These are phyloP conservation scores for Hemistola chrysoprasaria DNA, from an alignment of 2,888 invertebrate species.

Conservation along the genomic window DNA sequence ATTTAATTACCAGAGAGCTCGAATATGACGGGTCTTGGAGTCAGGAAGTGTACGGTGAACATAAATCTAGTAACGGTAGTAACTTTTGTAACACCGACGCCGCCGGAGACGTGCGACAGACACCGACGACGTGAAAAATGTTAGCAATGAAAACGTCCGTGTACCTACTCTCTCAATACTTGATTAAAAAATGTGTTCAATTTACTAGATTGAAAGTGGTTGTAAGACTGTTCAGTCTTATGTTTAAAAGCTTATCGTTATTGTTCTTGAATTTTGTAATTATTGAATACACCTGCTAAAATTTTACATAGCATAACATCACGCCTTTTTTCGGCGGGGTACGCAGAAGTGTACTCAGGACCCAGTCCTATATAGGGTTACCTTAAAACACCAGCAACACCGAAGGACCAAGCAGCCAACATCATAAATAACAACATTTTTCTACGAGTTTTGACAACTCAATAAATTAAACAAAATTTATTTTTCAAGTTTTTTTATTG, in stretches of 20 bases:
- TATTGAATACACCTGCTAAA: too few species aligned
- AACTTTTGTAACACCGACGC: slow-evolving; percentile 47
- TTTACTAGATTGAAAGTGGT: slow-evolving; percentile 17
- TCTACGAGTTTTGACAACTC: too few species aligned
- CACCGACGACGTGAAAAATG: slow-evolving; percentile 52
- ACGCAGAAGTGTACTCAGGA: too few species aligned
- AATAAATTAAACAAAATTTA: too few species aligned
- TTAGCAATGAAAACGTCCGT: slow-evolving; percentile 41
- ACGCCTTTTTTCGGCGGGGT: too few species aligned
- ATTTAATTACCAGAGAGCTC: slow-evolving; percentile 19
- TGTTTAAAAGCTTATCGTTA: neutral
- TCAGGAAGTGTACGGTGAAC: slow-evolving; percentile 20
- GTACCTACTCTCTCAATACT: slow-evolving; percentile 16
- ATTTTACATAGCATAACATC: too few species aligned
- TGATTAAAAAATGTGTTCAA: slow-evolving; percentile 23
- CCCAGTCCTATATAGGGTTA: too few species aligned
- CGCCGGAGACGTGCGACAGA: slow-evolving; percentile 51
- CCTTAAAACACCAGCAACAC: too few species aligned
- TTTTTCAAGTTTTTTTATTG: too few species aligned
- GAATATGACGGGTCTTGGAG: slow-evolving; percentile 14
- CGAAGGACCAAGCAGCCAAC: too few species aligned
- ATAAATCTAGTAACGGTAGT: slow-evolving; percentile 36
- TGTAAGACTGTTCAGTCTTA: slow-evolving; percentile 8
- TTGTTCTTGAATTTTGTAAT: too few species aligned
- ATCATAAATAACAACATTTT: too few species aligned